These are phyloP conservation scores for Albula goreensis DNA, from an alignment of 2,113 vertebrate species.

Conservation along the genomic window DNA sequence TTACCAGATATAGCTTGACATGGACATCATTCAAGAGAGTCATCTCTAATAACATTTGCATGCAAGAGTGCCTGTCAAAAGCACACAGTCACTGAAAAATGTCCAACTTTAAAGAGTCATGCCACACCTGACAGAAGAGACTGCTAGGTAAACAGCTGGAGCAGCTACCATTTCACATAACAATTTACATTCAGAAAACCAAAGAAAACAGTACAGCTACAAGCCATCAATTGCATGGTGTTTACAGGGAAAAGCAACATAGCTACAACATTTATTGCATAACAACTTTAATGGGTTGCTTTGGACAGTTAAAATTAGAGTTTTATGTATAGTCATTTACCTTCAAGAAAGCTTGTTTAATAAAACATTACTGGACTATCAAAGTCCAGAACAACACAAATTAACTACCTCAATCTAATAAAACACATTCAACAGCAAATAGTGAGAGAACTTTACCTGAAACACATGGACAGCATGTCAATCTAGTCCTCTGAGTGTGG, in stretches of 20 bases:
- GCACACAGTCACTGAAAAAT: background rate
- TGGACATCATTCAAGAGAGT: background rate
- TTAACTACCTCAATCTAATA: background rate
- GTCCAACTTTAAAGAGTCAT: too few relatives aligned
- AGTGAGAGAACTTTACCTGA: slow-evolving; percentile 40
- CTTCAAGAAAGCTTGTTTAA: too few relatives aligned
- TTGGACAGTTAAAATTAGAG: background rate
- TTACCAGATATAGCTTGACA: background rate
- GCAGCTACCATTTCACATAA: too few relatives aligned
- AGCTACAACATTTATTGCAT: background rate
- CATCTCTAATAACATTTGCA: background rate
- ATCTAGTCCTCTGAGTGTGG: slow-evolving; percentile 33
- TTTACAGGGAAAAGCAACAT: background rate
- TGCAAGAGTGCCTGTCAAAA: background rate
- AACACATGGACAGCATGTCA: slow-evolving; percentile 39
- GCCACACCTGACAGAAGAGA: background rate
- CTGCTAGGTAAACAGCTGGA: background rate
- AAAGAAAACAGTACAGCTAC: background rate
- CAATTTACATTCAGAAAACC: background rate
- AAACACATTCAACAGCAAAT: background rate
- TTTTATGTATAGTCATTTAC: too few relatives aligned
- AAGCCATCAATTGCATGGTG: background rate
- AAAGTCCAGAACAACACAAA: too few relatives aligned
- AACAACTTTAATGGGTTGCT: background rate
- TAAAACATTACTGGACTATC: too few relatives aligned